Evolutionary conservation across 2,888 invertebrate genomes (phyloP).

Genomic region (Cybosia mesomella): DNA sequence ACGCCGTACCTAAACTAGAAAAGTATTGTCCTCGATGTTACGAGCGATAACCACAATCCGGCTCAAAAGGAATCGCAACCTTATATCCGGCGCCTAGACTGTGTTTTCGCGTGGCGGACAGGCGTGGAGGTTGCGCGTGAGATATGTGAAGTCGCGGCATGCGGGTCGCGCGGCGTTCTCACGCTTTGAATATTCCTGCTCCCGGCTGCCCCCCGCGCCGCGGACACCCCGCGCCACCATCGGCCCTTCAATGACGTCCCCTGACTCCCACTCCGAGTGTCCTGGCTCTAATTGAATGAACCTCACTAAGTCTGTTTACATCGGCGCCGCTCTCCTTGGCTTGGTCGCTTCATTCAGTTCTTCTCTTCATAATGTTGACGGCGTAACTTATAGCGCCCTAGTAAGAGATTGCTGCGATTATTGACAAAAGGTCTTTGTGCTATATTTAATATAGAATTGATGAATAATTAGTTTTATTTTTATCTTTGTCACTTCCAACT

Average conservation of each 20-base stretch:
- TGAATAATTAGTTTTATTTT: slow-evolving; percentile 1
- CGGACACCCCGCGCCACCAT: slow-evolving; percentile 58
- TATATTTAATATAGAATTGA: slow-evolving; percentile 11
- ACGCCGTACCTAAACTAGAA: slow-evolving; percentile 85
- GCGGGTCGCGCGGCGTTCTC: slow-evolving; percentile 86
- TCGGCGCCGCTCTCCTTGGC: slow-evolving; percentile 63
- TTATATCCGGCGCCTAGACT: slow-evolving; percentile 64
- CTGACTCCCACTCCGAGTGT: slow-evolving; percentile 75
- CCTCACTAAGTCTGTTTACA: slow-evolving; percentile 77
- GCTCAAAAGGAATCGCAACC: slow-evolving; percentile 60
- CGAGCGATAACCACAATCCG: slow-evolving; percentile 79
- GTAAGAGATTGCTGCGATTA: slow-evolving; percentile 32
- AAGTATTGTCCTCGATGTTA: slow-evolving; percentile 87
- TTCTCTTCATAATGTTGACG: slow-evolving; percentile 27
- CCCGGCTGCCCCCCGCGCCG: slow-evolving; percentile 66
- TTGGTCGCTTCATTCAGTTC: slow-evolving; percentile 52
- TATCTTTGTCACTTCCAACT: slow-evolving; percentile 47
- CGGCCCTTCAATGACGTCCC: slow-evolving; percentile 83
- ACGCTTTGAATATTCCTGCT: slow-evolving; percentile 87
- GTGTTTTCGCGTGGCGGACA: slow-evolving; percentile 54
- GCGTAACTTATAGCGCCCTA: slow-evolving; percentile 34
- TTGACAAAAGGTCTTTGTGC: slow-evolving; percentile 24
- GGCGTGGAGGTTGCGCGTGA: slow-evolving; percentile 84
- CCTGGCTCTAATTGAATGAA: slow-evolving; percentile 81
- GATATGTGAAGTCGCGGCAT: slow-evolving; percentile 86